Conservation (phyloP, 2,888 invertebrate species). For the Pheosia gnoma region DNA sequence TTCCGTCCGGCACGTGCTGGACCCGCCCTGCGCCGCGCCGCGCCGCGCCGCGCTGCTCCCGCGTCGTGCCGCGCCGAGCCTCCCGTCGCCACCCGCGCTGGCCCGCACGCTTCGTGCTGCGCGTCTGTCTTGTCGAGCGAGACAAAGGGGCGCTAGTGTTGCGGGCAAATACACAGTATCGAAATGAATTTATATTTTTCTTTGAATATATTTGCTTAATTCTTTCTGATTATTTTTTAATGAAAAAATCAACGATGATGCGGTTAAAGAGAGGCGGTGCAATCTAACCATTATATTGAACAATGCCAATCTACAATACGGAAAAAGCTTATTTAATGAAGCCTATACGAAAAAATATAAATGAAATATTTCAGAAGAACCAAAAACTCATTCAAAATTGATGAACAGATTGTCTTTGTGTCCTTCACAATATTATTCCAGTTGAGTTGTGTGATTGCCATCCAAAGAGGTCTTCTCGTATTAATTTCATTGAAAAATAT, state of each 20-base stretch:
- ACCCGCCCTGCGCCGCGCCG: constrained; percentile 47
- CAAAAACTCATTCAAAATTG: too few species aligned
- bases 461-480: too few species aligned
- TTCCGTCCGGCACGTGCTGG: constrained; percentile 82
- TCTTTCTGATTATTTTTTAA: background rate
- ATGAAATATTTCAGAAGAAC: too few species aligned
- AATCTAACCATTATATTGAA: too few species aligned
- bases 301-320: too few species aligned
- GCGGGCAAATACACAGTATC: constrained; percentile 27
- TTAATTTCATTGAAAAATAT: background rate
- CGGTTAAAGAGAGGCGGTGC: too few species aligned
- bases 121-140: constrained; percentile 84
- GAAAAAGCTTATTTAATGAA: too few species aligned
- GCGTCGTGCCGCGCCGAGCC: constrained; percentile 40
- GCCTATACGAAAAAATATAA: too few species aligned
- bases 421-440: too few species aligned
- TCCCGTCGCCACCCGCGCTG: constrained; percentile 48
- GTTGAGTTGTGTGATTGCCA: too few species aligned
- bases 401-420: too few species aligned
- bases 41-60: constrained; percentile 41
- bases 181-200: constrained; percentile 33
- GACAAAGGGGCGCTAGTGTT: constrained; percentile 80
- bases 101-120: constrained; percentile 53
- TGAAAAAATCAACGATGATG: too few species aligned
- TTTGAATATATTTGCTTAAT: background rate